A percentile compares a stretch with the other conserved stretches of the same genome.
phyloP scores from a whole-genome alignment of 2,797 vertebrate genomes.

The Pangasius krempfi region DNA sequence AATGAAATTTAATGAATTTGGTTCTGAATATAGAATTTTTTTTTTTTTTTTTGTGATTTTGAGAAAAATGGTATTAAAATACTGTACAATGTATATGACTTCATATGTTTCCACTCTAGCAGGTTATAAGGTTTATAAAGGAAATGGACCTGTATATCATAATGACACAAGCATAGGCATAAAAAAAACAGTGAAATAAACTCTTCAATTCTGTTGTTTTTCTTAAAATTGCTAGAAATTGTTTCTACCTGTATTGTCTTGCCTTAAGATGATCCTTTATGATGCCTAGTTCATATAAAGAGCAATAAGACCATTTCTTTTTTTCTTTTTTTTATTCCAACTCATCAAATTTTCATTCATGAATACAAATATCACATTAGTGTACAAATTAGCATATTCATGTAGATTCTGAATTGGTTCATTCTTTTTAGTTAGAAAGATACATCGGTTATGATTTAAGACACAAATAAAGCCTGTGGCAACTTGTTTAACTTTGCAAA shows the following conservation, averaged over 20 bases:
- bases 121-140: not conserved
- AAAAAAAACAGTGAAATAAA: not conserved
- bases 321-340: not conserved
- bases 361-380: conserved; percentile 3
- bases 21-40: not conserved
- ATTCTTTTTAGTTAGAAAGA: not conserved
- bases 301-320: not conserved
- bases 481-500: not conserved
- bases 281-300: not conserved
- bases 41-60: not conserved
- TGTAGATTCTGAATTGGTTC: not conserved
- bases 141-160: not conserved
- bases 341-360: conserved; percentile 13
- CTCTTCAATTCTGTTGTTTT: no score
- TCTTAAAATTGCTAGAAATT: not conserved
- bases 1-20: not conserved
- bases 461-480: not conserved
- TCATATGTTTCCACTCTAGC: not conserved
- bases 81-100: not conserved
- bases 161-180: not conserved
- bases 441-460: not conserved
- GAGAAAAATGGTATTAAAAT: not conserved
- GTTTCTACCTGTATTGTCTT: not conserved
- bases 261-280: not conserved
- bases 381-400: not conserved